Conservation (phyloP, 2,797 vertebrate species). For the Chromis chromis region DNA sequence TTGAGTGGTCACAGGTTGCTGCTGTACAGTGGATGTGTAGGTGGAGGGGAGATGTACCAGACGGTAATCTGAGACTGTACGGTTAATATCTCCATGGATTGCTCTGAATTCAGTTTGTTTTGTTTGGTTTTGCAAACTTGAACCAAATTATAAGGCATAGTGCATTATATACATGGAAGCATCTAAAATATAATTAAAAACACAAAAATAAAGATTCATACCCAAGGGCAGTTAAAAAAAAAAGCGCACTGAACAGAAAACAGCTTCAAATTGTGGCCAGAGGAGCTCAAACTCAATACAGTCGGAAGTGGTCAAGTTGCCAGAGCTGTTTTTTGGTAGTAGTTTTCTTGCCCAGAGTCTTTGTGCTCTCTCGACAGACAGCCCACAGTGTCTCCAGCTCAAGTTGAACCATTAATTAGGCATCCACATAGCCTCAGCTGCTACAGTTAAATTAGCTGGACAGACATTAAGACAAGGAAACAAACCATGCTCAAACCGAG, state of each 20-base stretch:
- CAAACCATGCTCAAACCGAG: constrained; percentile 29
- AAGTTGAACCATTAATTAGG: constrained; percentile 47
- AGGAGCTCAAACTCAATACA: constrained; percentile 41
- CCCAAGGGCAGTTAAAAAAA: constrained; percentile 26
- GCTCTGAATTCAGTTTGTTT: too few species aligned
- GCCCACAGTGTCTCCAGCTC: constrained; percentile 29
- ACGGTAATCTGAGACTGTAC: too few species aligned
- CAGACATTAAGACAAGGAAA: constrained; percentile 50
- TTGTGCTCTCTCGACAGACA: constrained; percentile 41
- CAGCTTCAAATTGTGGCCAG: constrained; percentile 8
- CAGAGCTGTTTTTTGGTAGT: constrained; percentile 8
- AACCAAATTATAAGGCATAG: constrained; percentile 2
- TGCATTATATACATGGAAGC: constrained; percentile 15
- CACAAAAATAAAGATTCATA: background rate
- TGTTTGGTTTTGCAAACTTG: background rate
- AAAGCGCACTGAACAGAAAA: constrained; percentile 5
- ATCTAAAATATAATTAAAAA: constrained; percentile 41
- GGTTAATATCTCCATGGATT: too few species aligned
- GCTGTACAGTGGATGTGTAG: too few species aligned
- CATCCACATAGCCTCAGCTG: constrained; percentile 39
- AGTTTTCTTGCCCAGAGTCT: constrained; percentile 31
- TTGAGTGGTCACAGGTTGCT: too few species aligned
- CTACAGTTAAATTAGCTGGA: constrained; percentile 58
- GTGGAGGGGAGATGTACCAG: too few species aligned
- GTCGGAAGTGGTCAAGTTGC: constrained; percentile 12